Conservation (phyloP, 2,888 invertebrate species). For the Brachynemurus nebulosus region DNA sequence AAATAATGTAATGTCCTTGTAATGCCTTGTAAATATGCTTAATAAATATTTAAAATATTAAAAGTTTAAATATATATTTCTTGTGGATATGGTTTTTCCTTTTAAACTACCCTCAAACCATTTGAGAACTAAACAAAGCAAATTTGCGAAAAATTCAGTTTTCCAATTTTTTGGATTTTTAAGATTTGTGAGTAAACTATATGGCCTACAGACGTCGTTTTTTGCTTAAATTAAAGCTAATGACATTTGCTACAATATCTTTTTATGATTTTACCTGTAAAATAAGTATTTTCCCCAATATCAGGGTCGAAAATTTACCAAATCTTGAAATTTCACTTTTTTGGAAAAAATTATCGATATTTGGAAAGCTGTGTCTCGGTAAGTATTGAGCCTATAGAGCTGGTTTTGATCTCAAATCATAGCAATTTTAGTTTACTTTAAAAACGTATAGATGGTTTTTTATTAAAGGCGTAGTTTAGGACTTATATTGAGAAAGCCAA, state of each 20-base stretch:
- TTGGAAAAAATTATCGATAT: no score
- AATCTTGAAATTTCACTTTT: no score
- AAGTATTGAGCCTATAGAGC: background rate
- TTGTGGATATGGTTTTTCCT: background rate
- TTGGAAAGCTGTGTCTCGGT: background rate
- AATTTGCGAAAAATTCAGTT: background rate
- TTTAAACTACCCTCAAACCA: background rate
- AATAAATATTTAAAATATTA: no score
- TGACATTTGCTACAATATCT: background rate
- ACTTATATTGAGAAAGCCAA: no score
- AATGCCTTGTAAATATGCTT: background rate
- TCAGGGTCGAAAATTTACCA: no score
- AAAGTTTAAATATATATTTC: background rate
- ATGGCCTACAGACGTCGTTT: background rate
- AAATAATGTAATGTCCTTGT: conserved; percentile 1
- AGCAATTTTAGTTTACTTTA: no score
- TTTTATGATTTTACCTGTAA: background rate
- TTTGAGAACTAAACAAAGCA: background rate
- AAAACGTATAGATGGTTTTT: no score
- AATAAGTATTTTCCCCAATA: no score
- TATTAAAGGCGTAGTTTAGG: no score
- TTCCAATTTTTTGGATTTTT: background rate
- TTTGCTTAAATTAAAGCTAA: background rate
- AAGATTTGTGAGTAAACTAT: background rate
- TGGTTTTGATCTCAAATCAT: no score